Conservation (phyloP, 1,140 invertebrate genomes). For the Heterodera schachtii region DNA sequence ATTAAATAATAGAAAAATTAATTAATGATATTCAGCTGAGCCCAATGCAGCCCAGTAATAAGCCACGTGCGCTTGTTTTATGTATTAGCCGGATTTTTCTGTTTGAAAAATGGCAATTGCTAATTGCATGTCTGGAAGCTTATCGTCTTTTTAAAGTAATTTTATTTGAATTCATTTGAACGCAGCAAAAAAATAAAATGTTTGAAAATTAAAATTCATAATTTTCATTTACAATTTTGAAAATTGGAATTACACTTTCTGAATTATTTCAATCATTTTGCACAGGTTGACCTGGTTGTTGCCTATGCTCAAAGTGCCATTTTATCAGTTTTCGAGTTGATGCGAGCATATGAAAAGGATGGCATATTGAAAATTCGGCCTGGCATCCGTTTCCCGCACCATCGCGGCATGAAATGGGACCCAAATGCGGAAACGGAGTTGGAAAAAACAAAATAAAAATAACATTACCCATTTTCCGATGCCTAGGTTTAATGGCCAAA, state of each 20-base stretch:
- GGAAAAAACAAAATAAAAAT: too few species aligned
- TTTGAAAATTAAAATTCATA: too few species aligned
- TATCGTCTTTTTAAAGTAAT: conserved; percentile 28
- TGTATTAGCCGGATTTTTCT: conserved; percentile 40
- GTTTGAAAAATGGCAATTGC: conserved; percentile 34
- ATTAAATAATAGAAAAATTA: not conserved
- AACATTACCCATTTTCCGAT: too few species aligned
- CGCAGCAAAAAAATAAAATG: too few species aligned
- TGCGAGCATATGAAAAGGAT: conserved; percentile 30
- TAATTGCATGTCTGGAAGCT: conserved; percentile 30
- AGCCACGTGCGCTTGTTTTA: conserved; percentile 25
- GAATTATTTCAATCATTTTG: conserved; percentile 1
- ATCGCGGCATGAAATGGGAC: conserved; percentile 33
- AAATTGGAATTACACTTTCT: too few species aligned
- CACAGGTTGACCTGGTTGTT: conserved; percentile 36
- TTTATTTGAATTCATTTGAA: too few species aligned
- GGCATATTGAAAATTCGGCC: conserved; percentile 35
- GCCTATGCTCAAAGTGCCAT: conserved; percentile 32
- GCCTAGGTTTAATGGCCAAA: too few species aligned
- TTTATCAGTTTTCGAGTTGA: conserved; percentile 15
- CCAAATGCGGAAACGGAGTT: not conserved
- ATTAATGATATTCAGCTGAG: not conserved
- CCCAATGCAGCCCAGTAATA: conserved; percentile 15
- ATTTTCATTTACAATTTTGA: too few species aligned
- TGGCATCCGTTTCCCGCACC: conserved; percentile 35